These are phyloP conservation scores for Montipora capricornis DNA, from an alignment of 64 coral and sea anemone species.

Conservation along the genomic window DNA sequence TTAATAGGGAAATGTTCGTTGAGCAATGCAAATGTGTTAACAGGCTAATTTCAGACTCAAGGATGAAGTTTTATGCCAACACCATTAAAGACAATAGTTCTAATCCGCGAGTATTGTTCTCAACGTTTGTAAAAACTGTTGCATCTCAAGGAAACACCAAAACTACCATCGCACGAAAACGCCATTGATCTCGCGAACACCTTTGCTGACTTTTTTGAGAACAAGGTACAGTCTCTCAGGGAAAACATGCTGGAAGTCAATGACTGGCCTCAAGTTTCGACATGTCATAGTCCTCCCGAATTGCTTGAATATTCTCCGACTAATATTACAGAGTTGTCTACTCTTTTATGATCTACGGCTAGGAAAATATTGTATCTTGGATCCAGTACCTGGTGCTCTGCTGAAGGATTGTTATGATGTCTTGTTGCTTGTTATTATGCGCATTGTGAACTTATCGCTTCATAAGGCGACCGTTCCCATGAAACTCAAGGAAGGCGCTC, in stretches of 20 bases:
- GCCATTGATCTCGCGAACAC: constrained; percentile 31
- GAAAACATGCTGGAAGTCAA: no score
- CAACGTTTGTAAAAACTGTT: constrained; percentile 28
- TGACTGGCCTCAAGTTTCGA: no score
- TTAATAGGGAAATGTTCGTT: neutral
- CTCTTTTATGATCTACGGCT: no score
- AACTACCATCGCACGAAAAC: constrained; percentile 25
- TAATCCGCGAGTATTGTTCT: constrained; percentile 45
- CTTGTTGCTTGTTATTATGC: no score
- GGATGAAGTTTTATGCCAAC: constrained; percentile 47
- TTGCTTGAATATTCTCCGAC: no score
- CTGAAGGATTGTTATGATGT: no score
- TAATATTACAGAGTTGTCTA: no score
- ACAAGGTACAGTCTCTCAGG: neutral
- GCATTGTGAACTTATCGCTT: neutral
- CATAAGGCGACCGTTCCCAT: neutral
- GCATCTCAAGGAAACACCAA: constrained; percentile 4
- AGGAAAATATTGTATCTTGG: no score
- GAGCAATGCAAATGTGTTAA: constrained; percentile 22
- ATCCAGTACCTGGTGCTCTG: no score
- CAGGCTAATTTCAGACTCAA: neutral
- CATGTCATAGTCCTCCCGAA: no score
- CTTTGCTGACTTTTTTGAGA: constrained; percentile 24
- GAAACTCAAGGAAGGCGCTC: neutral
- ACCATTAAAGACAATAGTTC: neutral